Conservation (phyloP, 2,888 invertebrate species). For the Latheticus oryzae region DNA sequence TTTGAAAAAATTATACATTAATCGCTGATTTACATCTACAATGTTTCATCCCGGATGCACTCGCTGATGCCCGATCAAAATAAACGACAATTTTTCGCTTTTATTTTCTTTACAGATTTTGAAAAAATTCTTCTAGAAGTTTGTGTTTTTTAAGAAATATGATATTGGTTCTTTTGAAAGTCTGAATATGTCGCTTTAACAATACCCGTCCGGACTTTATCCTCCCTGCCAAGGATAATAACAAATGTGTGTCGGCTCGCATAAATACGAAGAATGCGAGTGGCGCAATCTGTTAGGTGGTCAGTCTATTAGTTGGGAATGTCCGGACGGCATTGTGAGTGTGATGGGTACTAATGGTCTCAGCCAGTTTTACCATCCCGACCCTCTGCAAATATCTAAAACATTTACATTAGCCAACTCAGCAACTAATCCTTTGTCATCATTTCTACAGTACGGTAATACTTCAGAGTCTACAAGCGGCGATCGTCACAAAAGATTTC, state of each 20-base stretch:
- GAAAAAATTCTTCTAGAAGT: too few species aligned
- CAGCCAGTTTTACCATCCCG: slow-evolving; percentile 52
- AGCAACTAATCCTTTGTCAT: slow-evolving; percentile 41
- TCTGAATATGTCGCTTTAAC: too few species aligned
- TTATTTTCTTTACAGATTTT: too few species aligned
- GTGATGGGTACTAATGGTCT: slow-evolving; percentile 62
- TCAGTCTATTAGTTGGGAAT: slow-evolving; percentile 64
- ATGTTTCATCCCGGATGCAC: slow-evolving; percentile 39
- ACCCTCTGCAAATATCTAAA: slow-evolving; percentile 60
- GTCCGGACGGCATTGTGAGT: slow-evolving; percentile 61
- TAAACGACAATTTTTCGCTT: slow-evolving; percentile 29
- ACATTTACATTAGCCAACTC: slow-evolving; percentile 58
- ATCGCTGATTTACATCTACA: slow-evolving; percentile 40
- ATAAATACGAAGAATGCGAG: slow-evolving; percentile 61
- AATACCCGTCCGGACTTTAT: too few species aligned
- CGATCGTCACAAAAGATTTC: slow-evolving; percentile 4
- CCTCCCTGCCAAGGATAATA: slow-evolving; percentile 47
- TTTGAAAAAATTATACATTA: slow-evolving; percentile 29
- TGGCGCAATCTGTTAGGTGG: slow-evolving; percentile 63
- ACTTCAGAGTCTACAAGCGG: slow-evolving; percentile 16
- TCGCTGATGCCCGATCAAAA: too few species aligned
- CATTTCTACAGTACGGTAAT: too few species aligned
- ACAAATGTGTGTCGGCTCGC: slow-evolving; percentile 59
- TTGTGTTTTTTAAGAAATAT: too few species aligned
- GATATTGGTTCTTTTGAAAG: too few species aligned